A percentile compares a stretch with the other conserved stretches of the same genome.
These are phyloP conservation scores for Dunckerocampus dactyliophorus DNA, from an alignment of 2,113 vertebrate genomes.

Conservation along the genomic window DNA sequence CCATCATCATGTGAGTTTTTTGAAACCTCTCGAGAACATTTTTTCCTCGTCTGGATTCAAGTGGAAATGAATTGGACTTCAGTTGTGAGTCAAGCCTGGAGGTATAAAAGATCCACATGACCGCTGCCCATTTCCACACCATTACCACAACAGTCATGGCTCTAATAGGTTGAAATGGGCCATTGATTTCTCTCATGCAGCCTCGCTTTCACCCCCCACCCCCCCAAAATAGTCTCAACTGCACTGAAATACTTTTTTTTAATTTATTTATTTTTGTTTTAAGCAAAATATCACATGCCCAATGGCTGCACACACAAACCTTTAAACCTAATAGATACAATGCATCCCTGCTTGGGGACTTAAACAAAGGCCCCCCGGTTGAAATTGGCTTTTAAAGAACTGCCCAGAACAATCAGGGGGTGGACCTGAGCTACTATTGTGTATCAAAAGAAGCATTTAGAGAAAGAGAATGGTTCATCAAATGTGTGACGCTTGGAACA, in stretches of 20 bases:
- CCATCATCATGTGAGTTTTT: slow-evolving; percentile 60
- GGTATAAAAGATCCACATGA: slow-evolving; percentile 64
- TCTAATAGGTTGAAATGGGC: slow-evolving; percentile 61
- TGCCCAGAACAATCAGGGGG: slow-evolving; percentile 49
- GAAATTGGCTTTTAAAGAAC: slow-evolving; percentile 68
- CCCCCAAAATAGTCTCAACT: slow-evolving; percentile 42
- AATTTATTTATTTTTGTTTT: no score
- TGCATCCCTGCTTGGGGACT: slow-evolving; percentile 33
- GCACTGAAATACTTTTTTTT: slow-evolving; percentile 45
- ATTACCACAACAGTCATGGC: slow-evolving; percentile 67
- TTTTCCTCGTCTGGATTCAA: slow-evolving; percentile 55
- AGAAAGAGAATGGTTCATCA: slow-evolving; percentile 61
- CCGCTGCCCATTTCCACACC: slow-evolving; percentile 65
- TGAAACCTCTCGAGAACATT: slow-evolving; percentile 50
- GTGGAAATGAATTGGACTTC: slow-evolving; percentile 59
- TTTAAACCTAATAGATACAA: slow-evolving; percentile 15
- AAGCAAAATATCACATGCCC: slow-evolving; percentile 53
- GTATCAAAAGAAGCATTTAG: slow-evolving; percentile 49
- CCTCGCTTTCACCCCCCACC: slow-evolving; percentile 29
- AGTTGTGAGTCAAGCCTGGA: slow-evolving; percentile 56
- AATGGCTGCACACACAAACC: slow-evolving; percentile 33
- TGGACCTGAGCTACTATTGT: slow-evolving; percentile 46
- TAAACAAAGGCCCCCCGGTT: slow-evolving; percentile 57
- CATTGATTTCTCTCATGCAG: slow-evolving; percentile 57
- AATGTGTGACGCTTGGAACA: slow-evolving; percentile 45